Conservation (phyloP, 2,113 vertebrate species). For the Oceanites oceanicus region DNA sequence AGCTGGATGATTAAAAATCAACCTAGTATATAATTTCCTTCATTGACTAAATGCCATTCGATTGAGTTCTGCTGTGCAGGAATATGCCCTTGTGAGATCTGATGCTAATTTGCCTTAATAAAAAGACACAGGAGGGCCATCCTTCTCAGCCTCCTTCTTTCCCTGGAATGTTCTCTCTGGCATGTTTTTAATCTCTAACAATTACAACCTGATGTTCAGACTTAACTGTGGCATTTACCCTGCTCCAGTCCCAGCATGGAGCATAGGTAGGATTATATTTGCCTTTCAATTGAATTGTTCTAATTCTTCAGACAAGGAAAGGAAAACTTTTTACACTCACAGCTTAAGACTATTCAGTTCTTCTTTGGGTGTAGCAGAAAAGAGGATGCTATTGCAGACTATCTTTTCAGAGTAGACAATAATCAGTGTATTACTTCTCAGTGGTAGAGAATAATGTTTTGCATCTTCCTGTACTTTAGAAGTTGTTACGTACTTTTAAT, state of each 20-base stretch:
- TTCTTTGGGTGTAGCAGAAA: not conserved
- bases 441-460: not conserved
- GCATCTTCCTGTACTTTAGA: not conserved
- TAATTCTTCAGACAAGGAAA: slow-evolving; percentile 5
- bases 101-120: slow-evolving; percentile 11
- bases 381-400: not conserved
- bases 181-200: slow-evolving; percentile 53
- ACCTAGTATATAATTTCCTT: slow-evolving; percentile 5
- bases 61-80: not conserved
- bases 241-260: not conserved
- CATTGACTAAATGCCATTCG: not conserved
- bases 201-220: slow-evolving; percentile 48
- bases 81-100: not conserved
- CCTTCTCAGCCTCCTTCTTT: not conserved
- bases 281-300: slow-evolving; percentile 23
- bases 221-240: slow-evolving; percentile 50
- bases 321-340: not conserved
- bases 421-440: not conserved
- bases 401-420: not conserved
- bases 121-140: not conserved
- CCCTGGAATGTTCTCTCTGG: slow-evolving; percentile 56
- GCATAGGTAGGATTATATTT: slow-evolving; percentile 34
- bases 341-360: not conserved
- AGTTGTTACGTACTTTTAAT: not conserved
- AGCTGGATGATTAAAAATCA: not conserved